Percentiles rank a stretch among this genome's conserved stretches.
phyloP scores from a whole-genome alignment of 2,113 vertebrate species.

The Polypterus senegalus region DNA sequence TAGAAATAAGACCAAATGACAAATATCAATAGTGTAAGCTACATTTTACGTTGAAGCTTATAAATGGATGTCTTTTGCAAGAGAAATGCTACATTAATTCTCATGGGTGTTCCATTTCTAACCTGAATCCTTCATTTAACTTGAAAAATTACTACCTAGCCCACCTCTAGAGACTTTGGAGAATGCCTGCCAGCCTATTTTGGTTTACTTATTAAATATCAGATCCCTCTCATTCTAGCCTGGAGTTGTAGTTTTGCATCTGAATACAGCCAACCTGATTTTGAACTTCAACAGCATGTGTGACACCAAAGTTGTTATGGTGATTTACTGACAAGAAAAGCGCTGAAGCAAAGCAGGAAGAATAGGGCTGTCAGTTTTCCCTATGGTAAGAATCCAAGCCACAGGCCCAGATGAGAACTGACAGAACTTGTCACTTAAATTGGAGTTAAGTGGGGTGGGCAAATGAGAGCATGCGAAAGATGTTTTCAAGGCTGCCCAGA shows the following conservation, averaged over 20 bases:
- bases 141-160: conserved; percentile 39
- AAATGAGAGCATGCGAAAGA: neutral
- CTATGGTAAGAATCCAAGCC: conserved; percentile 49
- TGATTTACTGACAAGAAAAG: conserved; percentile 34
- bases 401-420: conserved; percentile 49
- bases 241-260: conserved; percentile 20
- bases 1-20: neutral
- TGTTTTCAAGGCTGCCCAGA: neutral
- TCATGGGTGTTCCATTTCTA: conserved; percentile 39
- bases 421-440: conserved; percentile 38
- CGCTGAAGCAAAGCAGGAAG: conserved; percentile 51
- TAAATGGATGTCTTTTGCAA: conserved; percentile 22
- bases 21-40: neutral
- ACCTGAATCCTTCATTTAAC: conserved; percentile 43
- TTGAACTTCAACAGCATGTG: conserved; percentile 33
- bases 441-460: conserved; percentile 4
- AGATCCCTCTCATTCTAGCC: conserved; percentile 34
- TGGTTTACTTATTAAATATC: conserved; percentile 58
- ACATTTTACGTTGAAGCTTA: conserved; percentile 12
- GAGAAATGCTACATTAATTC: conserved; percentile 41
- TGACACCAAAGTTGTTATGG: conserved; percentile 42
- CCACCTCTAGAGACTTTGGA: conserved; percentile 45
- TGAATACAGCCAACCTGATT: conserved; percentile 30
- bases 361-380: conserved; percentile 45
- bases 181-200: conserved; percentile 39